Conservation (phyloP, 30 jellyfish, hydroid and myxozoan genomes). For the Aurelia sp. region DNA sequence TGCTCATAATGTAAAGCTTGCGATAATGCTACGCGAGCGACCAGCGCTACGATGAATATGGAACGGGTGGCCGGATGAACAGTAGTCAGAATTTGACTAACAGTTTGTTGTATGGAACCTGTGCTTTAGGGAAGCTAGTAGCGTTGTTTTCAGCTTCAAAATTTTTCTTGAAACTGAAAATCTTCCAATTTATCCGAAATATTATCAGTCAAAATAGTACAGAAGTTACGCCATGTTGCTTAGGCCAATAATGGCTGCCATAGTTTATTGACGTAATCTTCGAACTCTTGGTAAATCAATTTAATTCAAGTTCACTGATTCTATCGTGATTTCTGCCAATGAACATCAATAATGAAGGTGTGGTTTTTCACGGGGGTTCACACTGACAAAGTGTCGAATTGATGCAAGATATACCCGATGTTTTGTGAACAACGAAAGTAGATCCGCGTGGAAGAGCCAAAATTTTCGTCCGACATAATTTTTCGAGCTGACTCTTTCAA, state of each 20-base stretch:
- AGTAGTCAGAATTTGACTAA: constrained; percentile 43
- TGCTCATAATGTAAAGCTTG: constrained; percentile 11
- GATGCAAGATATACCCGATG: no score
- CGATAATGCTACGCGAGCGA: constrained; percentile 52
- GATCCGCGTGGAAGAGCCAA: no score
- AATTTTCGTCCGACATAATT: no score
- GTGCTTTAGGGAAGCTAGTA: constrained; percentile 35
- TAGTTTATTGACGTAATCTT: background rate
- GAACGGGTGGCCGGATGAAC: constrained; percentile 70
- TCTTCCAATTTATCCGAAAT: no score
- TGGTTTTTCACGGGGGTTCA: constrained; percentile 15
- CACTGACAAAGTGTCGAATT: no score
- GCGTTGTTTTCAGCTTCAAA: constrained; percentile 59
- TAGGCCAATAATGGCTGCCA: background rate
- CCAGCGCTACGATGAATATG: constrained; percentile 42
- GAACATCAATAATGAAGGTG: constrained; percentile 20
- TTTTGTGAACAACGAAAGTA: no score
- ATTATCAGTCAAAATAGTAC: background rate
- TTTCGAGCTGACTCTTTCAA: background rate
- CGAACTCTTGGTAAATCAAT: background rate
- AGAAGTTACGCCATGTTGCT: no score
- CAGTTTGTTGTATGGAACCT: constrained; percentile 80
- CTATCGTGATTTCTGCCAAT: constrained; percentile 17
- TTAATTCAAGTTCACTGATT: constrained; percentile 32
- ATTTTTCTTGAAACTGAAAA: background rate